Evolutionary conservation across 2,113 vertebrate species (phyloP), one percentile per base, ranked within the genome.

Genomic region (Zosterops hypoxanthus): DNA sequence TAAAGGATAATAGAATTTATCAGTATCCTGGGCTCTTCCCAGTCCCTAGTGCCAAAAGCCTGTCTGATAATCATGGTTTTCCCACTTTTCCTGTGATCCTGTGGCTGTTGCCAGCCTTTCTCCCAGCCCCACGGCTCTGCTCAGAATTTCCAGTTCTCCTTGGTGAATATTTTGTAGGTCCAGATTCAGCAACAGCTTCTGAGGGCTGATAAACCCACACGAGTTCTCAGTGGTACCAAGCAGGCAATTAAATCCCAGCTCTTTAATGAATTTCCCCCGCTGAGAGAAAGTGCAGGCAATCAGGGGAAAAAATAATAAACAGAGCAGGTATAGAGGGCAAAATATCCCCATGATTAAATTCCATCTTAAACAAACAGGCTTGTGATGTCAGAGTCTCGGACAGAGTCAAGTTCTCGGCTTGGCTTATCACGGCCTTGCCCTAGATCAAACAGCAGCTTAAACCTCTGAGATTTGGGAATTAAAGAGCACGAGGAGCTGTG

Each of bases 361-460:
- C 91, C 95, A 85, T 89, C 94, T 96, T 96, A 92, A 97, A 95
- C 95, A 98, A 97, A 97, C 94, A 98, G 70, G 53, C 70, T 87
- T 80, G 80, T 95, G 96, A 97, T 97, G 97, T 97, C 97, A 98
- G 86, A 46, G 12, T 81, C 44, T 75, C 36, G 41, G 90, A 95
- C 88, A 87, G 81, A 96, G 94, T 95, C 95, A 92, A 73, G 94
- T 63, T 96, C 93, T 76, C 47, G 72, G 39, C 41, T 89, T 82
- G 92, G 88, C 56, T 96, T 96, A 93, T 95, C 92, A 29, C 52
- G 13, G 93, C 90, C 91, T 94, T 91, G 86, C 93, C 94, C 95
- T 68, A 88, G 39, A 55, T 78, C 90, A 96, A 97, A 97, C 75
- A 95, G 81, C 85, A 81, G 89, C 66, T 79, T 16, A 73, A 16